phyloP scores from a whole-genome alignment of 2,797 vertebrate species.

The Benthosema pterotum region DNA sequence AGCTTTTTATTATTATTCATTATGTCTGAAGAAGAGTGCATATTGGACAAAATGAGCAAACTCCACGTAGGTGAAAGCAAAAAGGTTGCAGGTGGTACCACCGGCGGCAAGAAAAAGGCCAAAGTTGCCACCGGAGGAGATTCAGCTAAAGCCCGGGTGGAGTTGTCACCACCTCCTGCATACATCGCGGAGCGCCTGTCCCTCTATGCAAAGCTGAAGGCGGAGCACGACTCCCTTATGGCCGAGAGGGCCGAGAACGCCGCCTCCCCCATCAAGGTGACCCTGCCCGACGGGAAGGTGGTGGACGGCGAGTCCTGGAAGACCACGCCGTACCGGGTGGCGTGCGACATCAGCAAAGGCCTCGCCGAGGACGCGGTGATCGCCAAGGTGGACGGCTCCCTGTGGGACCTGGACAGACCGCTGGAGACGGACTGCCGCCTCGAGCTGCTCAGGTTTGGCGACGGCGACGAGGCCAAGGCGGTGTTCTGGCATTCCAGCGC shows the following conservation, averaged over 20 bases:
- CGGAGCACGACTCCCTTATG: slow-evolving; percentile 88
- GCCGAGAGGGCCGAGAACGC: slow-evolving; percentile 86
- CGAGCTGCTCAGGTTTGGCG: slow-evolving; percentile 95
- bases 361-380: slow-evolving; percentile 94
- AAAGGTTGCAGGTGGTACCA: slow-evolving; percentile 58
- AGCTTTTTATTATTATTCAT: neutral
- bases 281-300: slow-evolving; percentile 91
- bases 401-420: slow-evolving; percentile 97
- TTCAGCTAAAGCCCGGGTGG: too few species aligned
- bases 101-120: too few species aligned
- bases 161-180: slow-evolving; percentile 88
- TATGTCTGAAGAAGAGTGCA: slow-evolving; percentile 68
- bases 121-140: too few species aligned
- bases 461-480: slow-evolving; percentile 95
- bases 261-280: slow-evolving; percentile 90
- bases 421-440: slow-evolving; percentile 92
- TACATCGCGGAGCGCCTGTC: slow-evolving; percentile 90
- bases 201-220: slow-evolving; percentile 91
- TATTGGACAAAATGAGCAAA: slow-evolving; percentile 72
- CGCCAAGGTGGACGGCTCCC: slow-evolving; percentile 89
- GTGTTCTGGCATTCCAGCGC: slow-evolving; percentile 99
- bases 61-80: slow-evolving; percentile 68
- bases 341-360: slow-evolving; percentile 95
- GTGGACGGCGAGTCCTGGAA: slow-evolving; percentile 94
- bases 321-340: slow-evolving; percentile 92